Percentiles rank a stretch among this genome's conserved stretches.
Conservation (phyloP, 1,140 invertebrate species). For the Drepana arcuata region DNA sequence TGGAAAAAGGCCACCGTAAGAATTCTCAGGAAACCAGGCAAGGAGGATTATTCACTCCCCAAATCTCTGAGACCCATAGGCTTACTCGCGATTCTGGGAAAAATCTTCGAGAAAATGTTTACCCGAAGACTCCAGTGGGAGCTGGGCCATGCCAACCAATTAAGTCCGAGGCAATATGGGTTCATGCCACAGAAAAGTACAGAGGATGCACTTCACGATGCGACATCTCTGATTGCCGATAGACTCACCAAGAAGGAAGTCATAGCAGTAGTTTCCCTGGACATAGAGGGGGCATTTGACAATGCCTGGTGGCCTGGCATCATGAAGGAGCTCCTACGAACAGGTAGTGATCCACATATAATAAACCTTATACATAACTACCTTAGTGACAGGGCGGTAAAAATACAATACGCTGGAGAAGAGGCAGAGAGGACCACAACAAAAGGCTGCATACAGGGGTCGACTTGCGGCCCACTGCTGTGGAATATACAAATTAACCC, state of each 20-base stretch:
- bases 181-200: constrained; percentile 7
- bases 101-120: constrained; percentile 2
- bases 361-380: neutral
- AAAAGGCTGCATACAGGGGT: constrained; percentile 15
- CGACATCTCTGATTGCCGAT: neutral
- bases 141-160: neutral
- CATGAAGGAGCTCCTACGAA: constrained; percentile 4
- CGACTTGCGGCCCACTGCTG: constrained; percentile 9
- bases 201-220: constrained; percentile 4
- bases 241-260: neutral
- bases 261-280: constrained; percentile 10
- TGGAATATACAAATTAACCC: constrained; percentile 17
- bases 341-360: neutral
- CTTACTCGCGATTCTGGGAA: neutral
- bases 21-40: constrained; percentile 1
- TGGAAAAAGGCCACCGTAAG: constrained; percentile 4
- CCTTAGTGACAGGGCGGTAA: neutral
- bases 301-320: constrained; percentile 23
- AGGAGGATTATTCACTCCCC: neutral
- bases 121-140: neutral
- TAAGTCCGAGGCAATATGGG: constrained; percentile 1
- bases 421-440: constrained; percentile 1
- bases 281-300: constrained; percentile 36
- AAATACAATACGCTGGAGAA: neutral
- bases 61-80: too few species aligned